Base-by-base conservation (phyloP, 2,888 invertebrate species). In the Lithophane semibrunnea region DNA sequence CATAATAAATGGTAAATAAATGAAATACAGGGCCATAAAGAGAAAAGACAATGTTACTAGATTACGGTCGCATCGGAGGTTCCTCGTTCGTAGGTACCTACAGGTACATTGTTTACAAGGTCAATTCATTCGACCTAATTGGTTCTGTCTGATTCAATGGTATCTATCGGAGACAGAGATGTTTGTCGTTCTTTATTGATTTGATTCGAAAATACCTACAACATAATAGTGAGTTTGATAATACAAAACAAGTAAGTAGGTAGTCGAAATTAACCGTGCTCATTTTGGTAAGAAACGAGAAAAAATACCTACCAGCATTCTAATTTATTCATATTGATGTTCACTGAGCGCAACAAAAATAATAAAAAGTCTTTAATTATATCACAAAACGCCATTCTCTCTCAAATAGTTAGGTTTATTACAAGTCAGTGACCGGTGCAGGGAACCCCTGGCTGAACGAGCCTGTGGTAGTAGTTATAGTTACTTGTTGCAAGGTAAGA, bases 401-500 rank as follows among this genome's bases (percentile, higher is more conserved):
- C 70, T 61, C 56, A 63, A 58, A 73, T 71, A 60, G 63, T 58
- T 73, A 63, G 52, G 54, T 65, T 71, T 79, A 72, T 72, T 65
- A 72, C 54, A 79, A 82, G 83, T 74, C 83, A 85, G 67, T 86
- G 77, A 86, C 83, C 81, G 77, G 56, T 76, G 73, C 75, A 79
- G 75, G 80, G 69, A 80, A 81, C 64, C 86, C 78, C 84, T 72
- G 76, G 75, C 56, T 71, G 70, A 47, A 66, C 74, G 63, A 74
- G 78, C 75, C 76, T 72, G 82, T 78, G 74, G 60, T 78, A 67
- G 69, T 82, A 82, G 84, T 75, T 88, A 89, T 88, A 91, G 82
- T 88, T 90, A 93, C 94, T 94, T 93, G 93, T 94, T 94, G 94
- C 92, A 91, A 91, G 91, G 84, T 85, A 85, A 87, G 79, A 88